phyloP scores from a whole-genome alignment of 2,113 vertebrate genomes.

The Carettochelys insculpta region DNA sequence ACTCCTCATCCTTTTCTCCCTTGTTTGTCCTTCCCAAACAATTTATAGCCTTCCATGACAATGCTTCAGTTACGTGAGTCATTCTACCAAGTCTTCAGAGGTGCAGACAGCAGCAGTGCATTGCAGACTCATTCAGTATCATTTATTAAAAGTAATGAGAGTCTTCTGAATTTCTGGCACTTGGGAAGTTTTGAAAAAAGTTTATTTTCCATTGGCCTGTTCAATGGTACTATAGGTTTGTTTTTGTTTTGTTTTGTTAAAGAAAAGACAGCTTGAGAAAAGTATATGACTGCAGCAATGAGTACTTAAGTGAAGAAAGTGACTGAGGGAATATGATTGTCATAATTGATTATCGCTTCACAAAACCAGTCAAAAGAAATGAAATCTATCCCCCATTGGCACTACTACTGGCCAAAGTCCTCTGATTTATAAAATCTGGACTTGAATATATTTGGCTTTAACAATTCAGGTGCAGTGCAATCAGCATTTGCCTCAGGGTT shows the following conservation, averaged over 20 bases:
- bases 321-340: background rate
- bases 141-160: background rate
- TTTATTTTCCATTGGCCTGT: background rate
- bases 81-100: too few relatives aligned
- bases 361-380: background rate
- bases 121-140: background rate
- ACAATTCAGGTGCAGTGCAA: background rate
- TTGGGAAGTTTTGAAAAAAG: background rate
- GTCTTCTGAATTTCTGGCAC: background rate
- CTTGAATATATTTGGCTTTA: background rate
- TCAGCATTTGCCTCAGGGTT: background rate
- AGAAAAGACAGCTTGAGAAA: background rate
- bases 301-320: background rate
- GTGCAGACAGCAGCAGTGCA: too few relatives aligned
- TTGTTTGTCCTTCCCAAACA: too few relatives aligned
- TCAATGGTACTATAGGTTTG: background rate
- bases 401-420: background rate
- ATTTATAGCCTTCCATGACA: too few relatives aligned
- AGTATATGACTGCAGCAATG: background rate
- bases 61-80: too few relatives aligned
- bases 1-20: too few relatives aligned
- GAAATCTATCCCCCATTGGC: background rate
- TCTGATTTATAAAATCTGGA: background rate
- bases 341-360: background rate
- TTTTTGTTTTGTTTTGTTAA: too few relatives aligned